Conservation (phyloP, 2,113 vertebrate species). For the Protobothrops flavoviridis region DNA sequence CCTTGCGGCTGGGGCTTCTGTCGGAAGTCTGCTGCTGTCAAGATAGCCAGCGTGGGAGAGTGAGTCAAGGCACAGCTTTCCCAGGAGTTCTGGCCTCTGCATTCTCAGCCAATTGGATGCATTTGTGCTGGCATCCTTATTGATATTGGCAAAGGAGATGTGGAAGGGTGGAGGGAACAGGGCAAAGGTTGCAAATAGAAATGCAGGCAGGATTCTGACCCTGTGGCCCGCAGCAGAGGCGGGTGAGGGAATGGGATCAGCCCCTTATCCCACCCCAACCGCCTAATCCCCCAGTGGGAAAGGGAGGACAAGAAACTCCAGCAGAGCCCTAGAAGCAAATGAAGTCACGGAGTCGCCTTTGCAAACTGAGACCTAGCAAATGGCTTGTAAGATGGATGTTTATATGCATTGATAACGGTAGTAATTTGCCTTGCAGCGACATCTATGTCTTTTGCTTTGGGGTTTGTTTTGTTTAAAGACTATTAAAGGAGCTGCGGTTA, state of each 20-base stretch:
- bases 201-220: accelerated
- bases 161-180: conserved; percentile 13
- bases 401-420: background rate
- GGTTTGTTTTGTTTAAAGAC: background rate
- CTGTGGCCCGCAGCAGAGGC: background rate
- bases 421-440: background rate
- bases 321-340: conserved; percentile 1
- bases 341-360: conserved; percentile 10
- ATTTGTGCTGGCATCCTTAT: background rate
- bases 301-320: background rate
- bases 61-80: conserved; percentile 61
- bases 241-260: background rate
- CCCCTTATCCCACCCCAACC: background rate
- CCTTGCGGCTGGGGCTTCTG: conserved; percentile 45
- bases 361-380: background rate
- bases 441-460: background rate
- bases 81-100: conserved; percentile 5
- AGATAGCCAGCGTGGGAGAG: conserved; percentile 45
- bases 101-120: conserved; percentile 25
- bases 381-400: conserved; percentile 31
- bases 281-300: background rate
- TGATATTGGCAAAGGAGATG: conserved; percentile 6
- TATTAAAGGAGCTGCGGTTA: background rate
- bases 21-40: conserved; percentile 63
- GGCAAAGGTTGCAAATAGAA: background rate